A percentile compares a stretch with the other conserved stretches of the same genome.
Evolutionary conservation across 1,140 invertebrate species (phyloP).

Genomic region (Philopotamus ludificatus): DNA sequence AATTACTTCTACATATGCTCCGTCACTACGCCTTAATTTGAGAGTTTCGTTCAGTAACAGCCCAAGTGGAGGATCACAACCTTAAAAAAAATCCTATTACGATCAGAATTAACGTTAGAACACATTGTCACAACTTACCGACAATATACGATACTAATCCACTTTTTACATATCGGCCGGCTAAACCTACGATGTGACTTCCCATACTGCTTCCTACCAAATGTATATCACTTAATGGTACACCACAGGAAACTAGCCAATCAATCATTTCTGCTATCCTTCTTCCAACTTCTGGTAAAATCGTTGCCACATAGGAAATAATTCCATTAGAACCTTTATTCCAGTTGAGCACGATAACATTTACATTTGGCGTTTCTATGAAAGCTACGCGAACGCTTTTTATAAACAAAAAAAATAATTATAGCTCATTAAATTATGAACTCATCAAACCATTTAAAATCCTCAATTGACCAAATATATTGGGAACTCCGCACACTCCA

Average conservation of each 20-base stretch:
- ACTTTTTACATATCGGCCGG: slow-evolving; percentile 45
- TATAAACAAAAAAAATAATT: no score
- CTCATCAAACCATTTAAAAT: background rate
- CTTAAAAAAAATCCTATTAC: background rate
- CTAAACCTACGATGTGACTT: slow-evolving; percentile 58
- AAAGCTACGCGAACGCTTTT: no score
- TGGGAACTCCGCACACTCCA: no score
- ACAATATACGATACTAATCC: slow-evolving; percentile 34
- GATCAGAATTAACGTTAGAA: background rate
- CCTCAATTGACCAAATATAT: background rate
- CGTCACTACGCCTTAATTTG: slow-evolving; percentile 53
- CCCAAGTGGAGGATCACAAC: slow-evolving; percentile 54
- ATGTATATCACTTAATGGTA: slow-evolving; percentile 40
- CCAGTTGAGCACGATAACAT: background rate
- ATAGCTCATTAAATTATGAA: background rate
- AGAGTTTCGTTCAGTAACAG: slow-evolving; percentile 43
- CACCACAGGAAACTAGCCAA: background rate
- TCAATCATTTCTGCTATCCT: background rate
- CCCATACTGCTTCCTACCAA: slow-evolving; percentile 62
- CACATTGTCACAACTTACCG: background rate
- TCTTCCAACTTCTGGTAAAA: background rate
- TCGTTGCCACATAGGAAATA: background rate
- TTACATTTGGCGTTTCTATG: no score
- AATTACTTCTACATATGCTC: slow-evolving; percentile 62
- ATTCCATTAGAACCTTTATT: background rate